Evolutionary conservation across 1,140 invertebrate species (phyloP), one percentile per base, ranked within the genome.

Genomic region (Drosophila carrolli): DNA sequence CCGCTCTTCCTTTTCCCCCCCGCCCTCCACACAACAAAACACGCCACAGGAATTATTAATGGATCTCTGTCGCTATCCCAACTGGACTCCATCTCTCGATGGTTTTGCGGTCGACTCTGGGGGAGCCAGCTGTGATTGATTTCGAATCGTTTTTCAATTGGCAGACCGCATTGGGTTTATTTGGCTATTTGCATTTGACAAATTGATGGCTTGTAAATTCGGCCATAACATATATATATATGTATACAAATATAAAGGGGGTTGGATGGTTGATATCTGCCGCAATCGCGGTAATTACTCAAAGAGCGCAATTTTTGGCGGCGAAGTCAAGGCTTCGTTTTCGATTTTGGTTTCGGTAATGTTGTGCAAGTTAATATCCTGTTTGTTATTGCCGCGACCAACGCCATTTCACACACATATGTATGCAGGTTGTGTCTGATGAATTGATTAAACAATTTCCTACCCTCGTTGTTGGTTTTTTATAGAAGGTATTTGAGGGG

Each of bases 91-190:
- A 61, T 50, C 67, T 61, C 48, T 53, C 48, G 41, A 54, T 70
- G 46, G 55, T 41, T 71, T 66, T 72, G 68, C 47, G 62, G 62
- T 65, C 43, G 47, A 13, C 14, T 19, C 13, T 32, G 35, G 35
- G 40, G 23, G 58, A 19, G 62, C 80, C 60, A 63, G 70, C 80
- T 91, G 85, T 91, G 89, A 91, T 91, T 91, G 89, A 91, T 91
- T 91, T 91, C 82, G 80, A 89, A 91, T 91, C 89, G 89, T 91
- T 91, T 91, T 91, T 91, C 89, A 91, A 91, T 91, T 91, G 89
- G 84, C 80, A 84, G 65, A 67, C 57, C 44, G 59, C 47, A 71
- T 65, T 76, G 62, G 84, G 84, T 74, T 89, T 89, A 89, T 89
- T 89, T 89, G 84, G 67, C 65, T 84, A 89, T 89, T 89, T 89